Evolutionary conservation across 2,888 invertebrate species (phyloP), one percentile per base, ranked within the genome.

Genomic region (Eulithis prunata): DNA sequence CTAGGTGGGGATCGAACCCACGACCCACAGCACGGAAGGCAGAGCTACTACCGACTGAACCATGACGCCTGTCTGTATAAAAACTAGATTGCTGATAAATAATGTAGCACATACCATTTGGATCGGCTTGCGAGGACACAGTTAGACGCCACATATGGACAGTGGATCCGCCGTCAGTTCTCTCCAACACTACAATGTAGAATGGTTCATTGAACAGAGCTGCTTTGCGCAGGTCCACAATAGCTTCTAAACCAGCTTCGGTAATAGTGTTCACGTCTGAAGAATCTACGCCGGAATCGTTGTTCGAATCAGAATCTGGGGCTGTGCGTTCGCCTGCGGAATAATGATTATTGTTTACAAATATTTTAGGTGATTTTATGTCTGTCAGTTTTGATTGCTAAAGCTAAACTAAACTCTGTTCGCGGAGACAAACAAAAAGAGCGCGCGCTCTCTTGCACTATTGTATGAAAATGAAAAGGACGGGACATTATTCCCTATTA

Each of bases 91-190:
- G 2, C 21, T 21, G 21, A 32, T 32, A 32, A 5, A 32, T 32
- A 32, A 32, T 32, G 32, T 32, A 32, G 6, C 32, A 32, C 6
- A 3, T 36, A 47, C 92, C 92, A 57, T 79, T 76, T 36, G 88
- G 82, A 76, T 92, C 91, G 12, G 85, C 86, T 75, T 97, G 96
- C 0, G 98, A 98, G 0, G 98, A 97, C 66, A 99, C 98, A 0
- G 97, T 96, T 46, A 99, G 94, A 75, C 97, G 95, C 99, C 99
- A 99, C 98, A 99, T 99, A 82, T 99, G 98, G 12, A 99, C 95
- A 0, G 97, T 96, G 47, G 97, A 97, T 1, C 97, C 96, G 12
- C 96, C 96, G 57, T 95, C 94, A 0, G 97, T 97, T 79, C 98
- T 95, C 87, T 99, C 98, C 38, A 99, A 89, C 51, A 99, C 96